Evolutionary conservation across 1,140 invertebrate species (phyloP).

Genomic region (Diachasma alloeum): DNA sequence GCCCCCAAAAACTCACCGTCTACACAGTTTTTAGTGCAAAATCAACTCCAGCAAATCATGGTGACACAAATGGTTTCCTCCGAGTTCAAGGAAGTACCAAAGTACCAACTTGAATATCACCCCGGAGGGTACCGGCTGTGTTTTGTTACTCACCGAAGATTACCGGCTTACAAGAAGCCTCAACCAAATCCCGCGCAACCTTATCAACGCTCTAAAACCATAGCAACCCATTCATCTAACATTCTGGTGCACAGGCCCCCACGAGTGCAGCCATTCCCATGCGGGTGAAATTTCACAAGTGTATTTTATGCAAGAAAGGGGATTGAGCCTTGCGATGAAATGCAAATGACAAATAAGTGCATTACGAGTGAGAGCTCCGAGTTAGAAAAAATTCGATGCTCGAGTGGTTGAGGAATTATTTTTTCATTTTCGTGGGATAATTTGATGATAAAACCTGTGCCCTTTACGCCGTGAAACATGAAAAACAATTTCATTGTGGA

Average conservation of each 20-base stretch:
- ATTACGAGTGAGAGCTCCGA: too few species aligned
- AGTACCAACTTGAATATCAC: conserved; percentile 15
- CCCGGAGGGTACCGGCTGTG: conserved; percentile 27
- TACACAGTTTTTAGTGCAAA: neutral
- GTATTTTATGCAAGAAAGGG: conserved; percentile 17
- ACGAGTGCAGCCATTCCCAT: neutral
- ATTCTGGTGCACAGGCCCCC: neutral
- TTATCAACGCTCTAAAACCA: conserved; percentile 33
- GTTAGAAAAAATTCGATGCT: too few species aligned
- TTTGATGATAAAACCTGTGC: too few species aligned
- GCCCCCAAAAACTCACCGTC: neutral
- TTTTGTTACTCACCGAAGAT: conserved; percentile 54
- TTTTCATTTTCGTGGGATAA: too few species aligned
- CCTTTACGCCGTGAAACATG: too few species aligned
- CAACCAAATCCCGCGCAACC: conserved; percentile 25
- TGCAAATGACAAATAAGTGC: neutral
- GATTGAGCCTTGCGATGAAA: neutral
- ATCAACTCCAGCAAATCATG: neutral
- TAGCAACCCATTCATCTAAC: conserved; percentile 21
- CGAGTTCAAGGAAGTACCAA: neutral
- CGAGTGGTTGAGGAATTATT: too few species aligned
- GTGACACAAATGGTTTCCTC: neutral
- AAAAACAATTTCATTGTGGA: neutral
- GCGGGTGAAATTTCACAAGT: conserved; percentile 18
- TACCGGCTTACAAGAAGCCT: conserved; percentile 52